Evolutionary conservation across 2,888 invertebrate genomes (phyloP), one percentile per base, ranked within the genome.

Genomic region (Ophion slaviceki): DNA sequence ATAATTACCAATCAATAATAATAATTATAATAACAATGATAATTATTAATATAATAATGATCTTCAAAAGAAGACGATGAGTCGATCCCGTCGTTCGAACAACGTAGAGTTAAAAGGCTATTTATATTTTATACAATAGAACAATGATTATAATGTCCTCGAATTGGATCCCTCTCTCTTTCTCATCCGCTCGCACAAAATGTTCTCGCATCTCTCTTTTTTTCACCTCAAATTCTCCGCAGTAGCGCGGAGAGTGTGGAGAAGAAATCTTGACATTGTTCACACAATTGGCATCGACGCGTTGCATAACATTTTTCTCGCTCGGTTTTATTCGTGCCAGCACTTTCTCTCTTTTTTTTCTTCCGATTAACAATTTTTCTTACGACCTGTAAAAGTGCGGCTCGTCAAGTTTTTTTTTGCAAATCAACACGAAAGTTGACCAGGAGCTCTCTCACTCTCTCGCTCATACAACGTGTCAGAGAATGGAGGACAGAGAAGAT

Each of bases 381-480:
- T 71, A 80, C 79, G 40, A 53, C 64, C 62, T 45, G 75, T 53
- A 68, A 40, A 40, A 40, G 40, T 40, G 40, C 40, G 40, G 40
- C 40, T 40, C 40, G 40, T 40, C 40, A 8, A 8, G 7, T 6
- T 40, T 7, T 7, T 6, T 40, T 7, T 40, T 40, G 36, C 36
- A 40, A 40, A 40, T 40, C 6, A 40, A 40, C 8, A 40, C 7
- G 40, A 7, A 40, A 40, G 40, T 40, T 1, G 40, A 7, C 40
- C 40, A 40, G 40, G 40, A 40, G 40, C 7, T 40, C 40, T 1
- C 40, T 40, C 7, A 1, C 40, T 8, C 40, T 70, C 47, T 78
- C 32, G 84, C 77, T 82, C 70, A 62, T 80, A 84, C 79, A 68
- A 64, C 77, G 72, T 82, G 80, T 82, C 84, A 82, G 86, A 84